Conservation (phyloP, 2,888 invertebrate species). For the Siphlonurus alternatus region DNA sequence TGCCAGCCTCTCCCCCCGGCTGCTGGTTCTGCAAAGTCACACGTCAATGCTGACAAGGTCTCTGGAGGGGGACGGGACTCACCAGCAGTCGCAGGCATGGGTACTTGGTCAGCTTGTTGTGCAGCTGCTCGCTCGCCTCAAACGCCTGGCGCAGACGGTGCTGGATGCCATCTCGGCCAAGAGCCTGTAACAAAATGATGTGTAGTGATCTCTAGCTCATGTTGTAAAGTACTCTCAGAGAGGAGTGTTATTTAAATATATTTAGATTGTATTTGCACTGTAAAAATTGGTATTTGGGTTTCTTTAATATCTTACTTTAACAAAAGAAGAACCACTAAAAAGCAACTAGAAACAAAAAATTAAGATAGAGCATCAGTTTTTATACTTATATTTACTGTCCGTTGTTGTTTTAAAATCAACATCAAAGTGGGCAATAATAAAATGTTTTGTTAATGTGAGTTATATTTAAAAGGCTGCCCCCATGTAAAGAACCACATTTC, state of each 20-base stretch:
- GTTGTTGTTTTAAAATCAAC: no score
- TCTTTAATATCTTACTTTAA: no score
- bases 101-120: slow-evolving; percentile 40
- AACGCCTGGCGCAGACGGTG: slow-evolving; percentile 56
- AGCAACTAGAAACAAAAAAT: no score
- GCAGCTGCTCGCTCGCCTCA: slow-evolving; percentile 45
- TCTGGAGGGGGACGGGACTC: slow-evolving; percentile 18
- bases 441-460: no score
- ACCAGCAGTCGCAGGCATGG: slow-evolving; percentile 55
- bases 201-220: neutral
- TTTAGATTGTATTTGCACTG: neutral
- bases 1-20: slow-evolving; percentile 57
- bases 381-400: no score
- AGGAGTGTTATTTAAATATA: neutral
- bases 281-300: neutral
- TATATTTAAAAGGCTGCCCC: no score
- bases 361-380: no score
- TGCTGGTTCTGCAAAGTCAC: slow-evolving; percentile 48
- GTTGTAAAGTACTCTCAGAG: neutral
- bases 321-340: no score
- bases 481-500: no score
- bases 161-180: slow-evolving; percentile 47
- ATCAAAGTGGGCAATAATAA: no score
- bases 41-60: neutral
- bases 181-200: slow-evolving; percentile 21